Percentiles rank a stretch among this genome's conserved stretches.
Evolutionary conservation across 1,140 invertebrate species (phyloP).

Genomic region (Cryptotermes secundus): DNA sequence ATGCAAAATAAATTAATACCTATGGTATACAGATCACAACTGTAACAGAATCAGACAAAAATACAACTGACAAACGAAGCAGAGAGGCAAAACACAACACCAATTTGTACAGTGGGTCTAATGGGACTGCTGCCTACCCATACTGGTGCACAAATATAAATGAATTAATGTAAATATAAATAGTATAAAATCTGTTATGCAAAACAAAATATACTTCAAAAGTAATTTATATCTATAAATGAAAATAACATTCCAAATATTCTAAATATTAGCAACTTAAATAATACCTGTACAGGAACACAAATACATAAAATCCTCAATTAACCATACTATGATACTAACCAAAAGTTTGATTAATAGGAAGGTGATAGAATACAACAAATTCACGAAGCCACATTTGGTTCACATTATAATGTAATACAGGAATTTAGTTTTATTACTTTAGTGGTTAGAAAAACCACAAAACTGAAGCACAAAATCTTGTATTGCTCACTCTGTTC

Average conservation of each 20-base stretch:
- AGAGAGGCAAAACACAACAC: neutral
- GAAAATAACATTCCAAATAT: neutral
- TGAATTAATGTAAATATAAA: neutral
- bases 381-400: no score
- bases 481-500: no score
- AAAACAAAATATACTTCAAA: neutral
- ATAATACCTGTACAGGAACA: no score
- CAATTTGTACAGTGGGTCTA: neutral
- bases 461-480: no score
- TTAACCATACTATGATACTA: no score
- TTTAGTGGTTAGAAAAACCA: no score
- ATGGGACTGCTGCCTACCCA: neutral
- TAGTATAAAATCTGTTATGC: neutral
- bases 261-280: no score
- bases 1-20: constrained; percentile 1
- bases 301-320: no score
- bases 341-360: no score
- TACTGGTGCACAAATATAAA: neutral
- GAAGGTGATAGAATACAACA: no score
- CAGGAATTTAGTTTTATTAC: no score
- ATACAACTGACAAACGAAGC: neutral
- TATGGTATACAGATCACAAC: neutral
- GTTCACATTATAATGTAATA: no score
- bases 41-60: neutral
- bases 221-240: neutral